phyloP scores from a whole-genome alignment of 2,113 vertebrate species.

The human region GRCh38 chr14:60482001-60482500 shows the following conservation, averaged over 20 bases:
- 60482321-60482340: background rate
- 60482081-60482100: background rate
- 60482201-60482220: background rate
- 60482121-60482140: constrained; percentile 11
- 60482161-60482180: background rate
- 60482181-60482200: background rate
- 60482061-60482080: background rate
- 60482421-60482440: constrained; percentile 16
- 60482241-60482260: background rate
- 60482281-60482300: background rate
- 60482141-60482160: background rate
- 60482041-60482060: background rate
- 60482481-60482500: background rate
- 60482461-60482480: background rate
- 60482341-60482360: background rate
- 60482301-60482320: constrained; percentile 7
- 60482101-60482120: background rate
- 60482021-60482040: background rate
- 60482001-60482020: background rate
- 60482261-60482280: background rate
- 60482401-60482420: background rate
- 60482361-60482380: background rate
- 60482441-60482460: constrained; percentile 6
- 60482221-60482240: background rate
- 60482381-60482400: background rate